These are phyloP conservation scores for Bradypodion ventrale DNA, from an alignment of 2,797 vertebrate species.

Conservation along the genomic window DNA sequence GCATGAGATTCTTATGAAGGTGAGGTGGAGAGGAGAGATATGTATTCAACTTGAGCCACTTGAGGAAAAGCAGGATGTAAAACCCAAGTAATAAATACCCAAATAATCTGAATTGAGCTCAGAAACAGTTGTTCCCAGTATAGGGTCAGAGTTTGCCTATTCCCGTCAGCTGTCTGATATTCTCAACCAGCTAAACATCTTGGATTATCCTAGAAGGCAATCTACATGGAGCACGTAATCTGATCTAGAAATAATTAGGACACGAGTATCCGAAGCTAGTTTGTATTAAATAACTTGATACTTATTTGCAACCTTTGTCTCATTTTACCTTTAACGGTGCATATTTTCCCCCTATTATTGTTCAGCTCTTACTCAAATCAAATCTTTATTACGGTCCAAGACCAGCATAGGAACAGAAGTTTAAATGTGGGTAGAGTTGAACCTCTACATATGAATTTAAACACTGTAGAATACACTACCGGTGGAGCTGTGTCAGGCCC, in stretches of 20 bases:
- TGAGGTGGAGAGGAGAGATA: too few relatives aligned
- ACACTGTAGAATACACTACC: too few relatives aligned
- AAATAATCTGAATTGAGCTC: background rate
- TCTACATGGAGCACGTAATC: background rate
- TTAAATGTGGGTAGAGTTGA: too few relatives aligned
- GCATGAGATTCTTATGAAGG: too few relatives aligned
- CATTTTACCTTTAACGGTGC: background rate
- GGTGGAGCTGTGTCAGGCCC: too few relatives aligned
- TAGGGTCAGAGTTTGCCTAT: background rate
- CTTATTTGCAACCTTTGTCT: background rate
- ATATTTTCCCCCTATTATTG: background rate
- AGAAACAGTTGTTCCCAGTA: background rate
- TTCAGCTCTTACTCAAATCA: too few relatives aligned
- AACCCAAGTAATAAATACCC: too few relatives aligned
- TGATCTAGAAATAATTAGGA: background rate
- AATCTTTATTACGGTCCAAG: too few relatives aligned
- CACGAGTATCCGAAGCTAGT: background rate
- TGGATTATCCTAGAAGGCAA: background rate
- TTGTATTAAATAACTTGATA: background rate
- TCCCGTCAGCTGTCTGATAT: background rate
- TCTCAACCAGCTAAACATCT: background rate
- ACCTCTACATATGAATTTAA: too few relatives aligned
- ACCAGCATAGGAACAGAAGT: too few relatives aligned
- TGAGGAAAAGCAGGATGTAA: too few relatives aligned
- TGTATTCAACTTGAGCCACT: too few relatives aligned